A percentile compares a stretch with the other conserved stretches of the same genome.
phyloP scores from a whole-genome alignment of 2,888 invertebrate species.

The Ryuthela nishihirai region DNA sequence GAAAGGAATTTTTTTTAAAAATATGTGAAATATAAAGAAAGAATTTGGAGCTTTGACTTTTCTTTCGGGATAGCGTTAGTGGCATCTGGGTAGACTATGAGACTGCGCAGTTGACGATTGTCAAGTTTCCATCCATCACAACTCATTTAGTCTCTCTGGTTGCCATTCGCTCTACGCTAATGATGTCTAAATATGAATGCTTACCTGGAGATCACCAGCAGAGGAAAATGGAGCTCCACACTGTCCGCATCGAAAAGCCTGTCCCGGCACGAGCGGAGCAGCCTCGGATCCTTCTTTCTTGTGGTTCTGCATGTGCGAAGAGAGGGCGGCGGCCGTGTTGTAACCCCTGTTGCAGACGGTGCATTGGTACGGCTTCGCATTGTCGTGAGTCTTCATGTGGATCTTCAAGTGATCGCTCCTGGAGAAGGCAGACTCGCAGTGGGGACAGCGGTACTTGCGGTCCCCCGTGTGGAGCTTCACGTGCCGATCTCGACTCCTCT shows the following conservation, averaged over 20 bases:
- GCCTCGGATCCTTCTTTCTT: slow-evolving; percentile 40
- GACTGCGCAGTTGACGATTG: no score
- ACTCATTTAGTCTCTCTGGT: no score
- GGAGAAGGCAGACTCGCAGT: slow-evolving; percentile 89
- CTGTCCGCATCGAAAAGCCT: slow-evolving; percentile 56
- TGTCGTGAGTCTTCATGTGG: slow-evolving; percentile 93
- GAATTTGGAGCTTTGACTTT: neutral
- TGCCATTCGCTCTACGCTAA: no score
- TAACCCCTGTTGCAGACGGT: slow-evolving; percentile 86
- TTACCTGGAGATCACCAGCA: slow-evolving; percentile 62
- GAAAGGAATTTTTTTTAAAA: neutral
- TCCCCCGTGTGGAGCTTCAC: slow-evolving; percentile 90
- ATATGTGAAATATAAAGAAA: neutral
- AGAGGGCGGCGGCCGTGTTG: slow-evolving; percentile 80
- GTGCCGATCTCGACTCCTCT: slow-evolving; percentile 87
- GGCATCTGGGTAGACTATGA: no score
- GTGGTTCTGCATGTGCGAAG: slow-evolving; percentile 75
- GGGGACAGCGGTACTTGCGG: slow-evolving; percentile 82
- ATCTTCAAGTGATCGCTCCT: slow-evolving; percentile 93
- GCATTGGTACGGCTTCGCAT: slow-evolving; percentile 88
- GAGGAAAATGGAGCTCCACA: slow-evolving; percentile 62
- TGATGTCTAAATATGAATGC: no score
- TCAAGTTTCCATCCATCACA: no score
- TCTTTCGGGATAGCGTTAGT: no score
- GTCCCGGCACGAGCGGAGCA: neutral